Evolutionary conservation across 1,140 invertebrate genomes (phyloP).

Genomic region (Nomia melanderi): DNA sequence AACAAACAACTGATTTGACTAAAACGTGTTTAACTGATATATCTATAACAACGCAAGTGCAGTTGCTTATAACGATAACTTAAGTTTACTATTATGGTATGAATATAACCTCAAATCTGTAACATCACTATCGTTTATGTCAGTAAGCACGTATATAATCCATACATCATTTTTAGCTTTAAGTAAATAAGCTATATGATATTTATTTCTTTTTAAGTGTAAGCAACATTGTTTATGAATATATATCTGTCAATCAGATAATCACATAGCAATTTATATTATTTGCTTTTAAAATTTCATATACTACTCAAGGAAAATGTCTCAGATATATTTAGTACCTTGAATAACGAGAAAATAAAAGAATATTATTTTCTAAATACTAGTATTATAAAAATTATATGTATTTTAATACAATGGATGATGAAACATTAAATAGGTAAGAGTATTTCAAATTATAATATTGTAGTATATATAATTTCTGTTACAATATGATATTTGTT

Average conservation of each 20-base stretch:
- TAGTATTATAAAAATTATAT: not conserved
- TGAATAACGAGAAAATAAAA: not conserved
- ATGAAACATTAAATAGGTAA: slow-evolving; percentile 69
- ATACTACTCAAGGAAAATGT: not conserved
- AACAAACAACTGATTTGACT: not conserved
- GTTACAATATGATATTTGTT: too few species aligned
- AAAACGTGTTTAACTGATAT: not conserved
- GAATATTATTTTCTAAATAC: not conserved
- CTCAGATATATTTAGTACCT: not conserved
- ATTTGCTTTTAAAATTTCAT: not conserved
- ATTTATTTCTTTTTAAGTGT: not conserved
- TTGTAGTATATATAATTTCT: too few species aligned
- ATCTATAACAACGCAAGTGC: not conserved
- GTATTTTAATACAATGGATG: slow-evolving; percentile 56
- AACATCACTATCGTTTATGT: not conserved
- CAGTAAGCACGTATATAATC: not conserved
- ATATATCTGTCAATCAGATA: not conserved
- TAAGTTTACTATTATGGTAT: not conserved
- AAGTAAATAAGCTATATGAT: not conserved
- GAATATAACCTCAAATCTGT: slow-evolving; percentile 19
- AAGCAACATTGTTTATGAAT: not conserved
- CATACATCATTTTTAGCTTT: not conserved
- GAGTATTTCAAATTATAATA: not conserved
- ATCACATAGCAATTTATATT: not conserved
- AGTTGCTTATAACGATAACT: not conserved